Evolutionary conservation across 2,888 invertebrate species (phyloP).

Genomic region (Glaucopsyche alexis): DNA sequence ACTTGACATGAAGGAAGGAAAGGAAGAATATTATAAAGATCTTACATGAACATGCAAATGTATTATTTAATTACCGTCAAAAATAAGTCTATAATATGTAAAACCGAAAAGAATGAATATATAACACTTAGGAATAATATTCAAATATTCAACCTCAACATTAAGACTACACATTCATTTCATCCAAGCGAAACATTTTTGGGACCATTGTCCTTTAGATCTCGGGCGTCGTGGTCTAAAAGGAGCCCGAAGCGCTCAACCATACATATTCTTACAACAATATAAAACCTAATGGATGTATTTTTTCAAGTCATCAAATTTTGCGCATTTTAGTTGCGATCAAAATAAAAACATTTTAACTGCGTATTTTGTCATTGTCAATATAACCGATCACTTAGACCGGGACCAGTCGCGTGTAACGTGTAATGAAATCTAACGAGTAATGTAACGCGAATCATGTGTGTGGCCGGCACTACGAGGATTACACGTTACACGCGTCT

Average conservation of each 20-base stretch:
- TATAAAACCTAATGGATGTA: not conserved
- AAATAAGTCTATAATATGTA: too few species aligned
- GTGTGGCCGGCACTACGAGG: too few species aligned
- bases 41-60: too few species aligned
- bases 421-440: too few species aligned
- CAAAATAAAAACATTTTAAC: not conserved
- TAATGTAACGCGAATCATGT: too few species aligned
- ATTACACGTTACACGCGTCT: too few species aligned
- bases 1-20: too few species aligned
- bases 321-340: not conserved
- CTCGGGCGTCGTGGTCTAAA: conserved; percentile 9
- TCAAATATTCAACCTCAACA: not conserved
- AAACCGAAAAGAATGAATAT: not conserved
- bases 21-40: too few species aligned
- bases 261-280: not conserved
- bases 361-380: too few species aligned
- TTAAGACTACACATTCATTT: conserved; percentile 5
- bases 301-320: conserved; percentile 5
- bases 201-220: conserved; percentile 3
- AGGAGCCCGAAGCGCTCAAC: conserved; percentile 9
- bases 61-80: too few species aligned
- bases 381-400: too few species aligned
- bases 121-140: not conserved
- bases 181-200: conserved; percentile 18
- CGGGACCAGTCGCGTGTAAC: too few species aligned